Evolutionary conservation across 1,140 invertebrate species (phyloP), one percentile per base, ranked within the genome.

Genomic region (Macrocentrus cingulum): DNA sequence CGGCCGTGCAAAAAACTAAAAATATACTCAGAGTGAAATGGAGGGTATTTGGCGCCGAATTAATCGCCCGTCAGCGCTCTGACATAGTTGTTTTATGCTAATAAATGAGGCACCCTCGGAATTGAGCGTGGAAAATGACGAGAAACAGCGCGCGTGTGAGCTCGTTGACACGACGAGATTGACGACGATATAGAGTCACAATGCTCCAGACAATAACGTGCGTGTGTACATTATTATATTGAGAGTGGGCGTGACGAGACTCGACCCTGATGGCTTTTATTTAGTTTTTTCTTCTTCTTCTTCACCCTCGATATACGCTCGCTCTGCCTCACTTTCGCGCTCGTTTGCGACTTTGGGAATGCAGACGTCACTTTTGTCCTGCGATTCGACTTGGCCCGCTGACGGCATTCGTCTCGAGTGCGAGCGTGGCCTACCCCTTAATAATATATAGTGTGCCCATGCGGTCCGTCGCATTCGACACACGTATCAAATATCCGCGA

Each of bases 81-180:
- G 50, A 60, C 52, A 59, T 55, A 59, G 58, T 60, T 63, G 60
- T 63, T 63, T 58, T 62, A 64, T 64, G 63, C 48, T 61, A 62
- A 64, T 61, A 45, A 56, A 42, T 39, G 7, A 41, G 56, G 23
- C 51, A 52, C 45, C 39, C 23, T 51, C 61, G 59, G 71, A 73
- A 74, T 71, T 60, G 68, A 77, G 72, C 75, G 71, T 77, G 68
- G 66, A 73, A 74, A 77, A 79, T 72, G 68, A 74, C 62, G 59
- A 61, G 67, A 20, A 39, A 63, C n/a, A n/a, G n/a, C n/a, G n/a
- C n/a, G n/a, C 62, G 68, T 56, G 65, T 68, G 65, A 61, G 66
- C 74, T 19, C 39, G 0, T 20, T 18, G 16, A 32, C 22, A 16
- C 11, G 13, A 50, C 6, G n/a, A 46, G 16, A 20, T 20, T 15